Evolutionary conservation across 2,113 vertebrate species (phyloP), one percentile per base, ranked within the genome.

Genomic region (Mormyrus iriodes): DNA sequence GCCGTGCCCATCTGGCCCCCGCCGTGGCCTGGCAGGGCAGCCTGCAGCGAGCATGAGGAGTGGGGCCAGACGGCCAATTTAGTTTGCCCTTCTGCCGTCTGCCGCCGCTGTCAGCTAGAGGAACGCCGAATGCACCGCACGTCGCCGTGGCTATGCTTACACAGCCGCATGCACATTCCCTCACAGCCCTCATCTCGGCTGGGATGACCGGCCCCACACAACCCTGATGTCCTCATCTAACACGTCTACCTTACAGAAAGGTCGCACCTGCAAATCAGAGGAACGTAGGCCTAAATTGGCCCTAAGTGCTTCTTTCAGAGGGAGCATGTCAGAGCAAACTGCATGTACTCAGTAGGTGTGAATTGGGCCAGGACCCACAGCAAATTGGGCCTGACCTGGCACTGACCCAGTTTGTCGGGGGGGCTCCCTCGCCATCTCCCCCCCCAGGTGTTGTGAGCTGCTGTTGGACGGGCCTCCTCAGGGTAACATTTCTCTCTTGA

Each of bases 1-100:
- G 55, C 91, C 96, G 5, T 94, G 96, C 96, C 97, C 97, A 97
- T 96, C 93, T 96, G 96, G 92, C 96, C 96, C 73, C 94, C 96
- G 94, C 96, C 95, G 94, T 95, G 94, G 90, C 96, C 96, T 0
- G 96, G 95, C 95, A 95, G 95, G 94, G 97, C 91, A 90, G 95
- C 96, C 97, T 96, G 96, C 93, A 90, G 94, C 93, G 91, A 92
- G 94, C 91, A 94, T 69, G 88, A 92, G 92, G 91, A 91, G 92
- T 27, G 53, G 48, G 53, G 85, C 87, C 61, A 91, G 87, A 9
- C 58, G 86, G 86, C 90, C 93, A 90, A 91, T 94, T 92, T 94
- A 94, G 92, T 93, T 90, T 85, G 79, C 90, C 90, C 90, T 91
- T 65, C 85, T 85, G 90, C 53, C 85, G 91, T 87, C 85, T 12